phyloP scores from a whole-genome alignment of 1,140 invertebrate species.

The Drosophila tropicalis region DNA sequence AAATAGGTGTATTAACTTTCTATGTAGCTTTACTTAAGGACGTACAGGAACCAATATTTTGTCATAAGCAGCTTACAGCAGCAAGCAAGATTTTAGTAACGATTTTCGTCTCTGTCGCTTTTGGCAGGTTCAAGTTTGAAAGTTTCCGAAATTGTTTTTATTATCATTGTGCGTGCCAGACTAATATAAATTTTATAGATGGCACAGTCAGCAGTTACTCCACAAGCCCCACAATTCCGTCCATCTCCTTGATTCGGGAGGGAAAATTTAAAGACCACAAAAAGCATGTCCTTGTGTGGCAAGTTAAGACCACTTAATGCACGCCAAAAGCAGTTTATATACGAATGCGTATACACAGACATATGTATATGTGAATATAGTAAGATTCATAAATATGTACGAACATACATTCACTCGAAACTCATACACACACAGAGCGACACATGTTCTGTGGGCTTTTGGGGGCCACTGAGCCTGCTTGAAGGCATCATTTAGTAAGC shows the following conservation, averaged over 20 bases:
- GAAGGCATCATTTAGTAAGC: slow-evolving; percentile 66
- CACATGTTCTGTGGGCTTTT: slow-evolving; percentile 72
- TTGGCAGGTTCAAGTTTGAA: slow-evolving; percentile 24
- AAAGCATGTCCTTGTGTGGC: slow-evolving; percentile 72
- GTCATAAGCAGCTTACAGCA: neutral
- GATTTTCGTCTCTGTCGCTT: neutral
- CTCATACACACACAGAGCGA: slow-evolving; percentile 43
- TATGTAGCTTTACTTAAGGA: no score
- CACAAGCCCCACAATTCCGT: neutral
- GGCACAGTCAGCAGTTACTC: slow-evolving; percentile 47
- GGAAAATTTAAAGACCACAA: slow-evolving; percentile 74
- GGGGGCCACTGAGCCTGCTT: slow-evolving; percentile 57
- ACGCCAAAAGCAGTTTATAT: slow-evolving; percentile 74
- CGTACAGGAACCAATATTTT: no score
- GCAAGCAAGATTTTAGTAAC: neutral
- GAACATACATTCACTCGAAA: slow-evolving; percentile 41
- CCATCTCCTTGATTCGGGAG: neutral
- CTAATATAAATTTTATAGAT: slow-evolving; percentile 63
- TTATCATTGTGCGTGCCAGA: slow-evolving; percentile 41
- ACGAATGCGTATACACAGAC: slow-evolving; percentile 16
- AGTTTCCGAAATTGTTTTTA: slow-evolving; percentile 25
- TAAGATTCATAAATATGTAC: slow-evolving; percentile 60
- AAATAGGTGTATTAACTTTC: no score
- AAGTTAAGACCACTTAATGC: slow-evolving; percentile 78
- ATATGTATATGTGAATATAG: slow-evolving; percentile 29